Evolutionary conservation across 2,113 vertebrate genomes (phyloP).

Genomic region (Tetraodon nigroviridis): DNA sequence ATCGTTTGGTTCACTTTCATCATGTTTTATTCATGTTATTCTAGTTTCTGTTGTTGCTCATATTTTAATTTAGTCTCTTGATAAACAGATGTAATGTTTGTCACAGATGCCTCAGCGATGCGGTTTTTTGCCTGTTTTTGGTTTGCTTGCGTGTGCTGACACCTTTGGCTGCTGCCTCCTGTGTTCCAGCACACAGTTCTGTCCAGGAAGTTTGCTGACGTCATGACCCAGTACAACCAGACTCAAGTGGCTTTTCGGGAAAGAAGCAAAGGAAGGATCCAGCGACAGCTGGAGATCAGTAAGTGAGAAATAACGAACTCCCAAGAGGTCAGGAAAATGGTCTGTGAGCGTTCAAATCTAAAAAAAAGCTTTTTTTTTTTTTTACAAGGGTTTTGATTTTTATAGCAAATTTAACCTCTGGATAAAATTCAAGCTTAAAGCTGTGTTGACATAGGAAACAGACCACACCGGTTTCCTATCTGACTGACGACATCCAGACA

Average conservation of each 20-base stretch:
- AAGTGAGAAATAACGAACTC: slow-evolving; percentile 55
- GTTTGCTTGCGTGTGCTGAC: neutral
- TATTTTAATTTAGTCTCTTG: too few relatives aligned
- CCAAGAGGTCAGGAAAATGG: neutral
- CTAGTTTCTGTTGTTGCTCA: too few relatives aligned
- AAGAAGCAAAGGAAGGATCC: slow-evolving; percentile 90
- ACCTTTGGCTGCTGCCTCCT: neutral
- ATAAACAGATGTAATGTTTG: too few relatives aligned
- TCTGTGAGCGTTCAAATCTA: neutral
- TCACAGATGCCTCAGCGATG: too few relatives aligned
- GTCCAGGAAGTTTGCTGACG: slow-evolving; percentile 91
- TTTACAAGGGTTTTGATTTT: neutral
- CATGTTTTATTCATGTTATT: too few relatives aligned
- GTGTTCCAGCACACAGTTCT: slow-evolving; percentile 82
- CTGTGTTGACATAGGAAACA: slow-evolving; percentile 49
- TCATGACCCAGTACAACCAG: slow-evolving; percentile 91
- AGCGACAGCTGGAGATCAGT: slow-evolving; percentile 97
- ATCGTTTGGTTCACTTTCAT: neutral
- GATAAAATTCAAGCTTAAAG: neutral
- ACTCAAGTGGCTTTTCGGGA: slow-evolving; percentile 91
- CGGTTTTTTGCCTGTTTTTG: too few relatives aligned
- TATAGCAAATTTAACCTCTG: neutral
- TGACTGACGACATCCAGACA: slow-evolving; percentile 19
- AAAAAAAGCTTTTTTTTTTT: neutral
- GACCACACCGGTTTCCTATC: slow-evolving; percentile 42